Conservation (phyloP, 1,140 invertebrate genomes). For the Proales similis region DNA sequence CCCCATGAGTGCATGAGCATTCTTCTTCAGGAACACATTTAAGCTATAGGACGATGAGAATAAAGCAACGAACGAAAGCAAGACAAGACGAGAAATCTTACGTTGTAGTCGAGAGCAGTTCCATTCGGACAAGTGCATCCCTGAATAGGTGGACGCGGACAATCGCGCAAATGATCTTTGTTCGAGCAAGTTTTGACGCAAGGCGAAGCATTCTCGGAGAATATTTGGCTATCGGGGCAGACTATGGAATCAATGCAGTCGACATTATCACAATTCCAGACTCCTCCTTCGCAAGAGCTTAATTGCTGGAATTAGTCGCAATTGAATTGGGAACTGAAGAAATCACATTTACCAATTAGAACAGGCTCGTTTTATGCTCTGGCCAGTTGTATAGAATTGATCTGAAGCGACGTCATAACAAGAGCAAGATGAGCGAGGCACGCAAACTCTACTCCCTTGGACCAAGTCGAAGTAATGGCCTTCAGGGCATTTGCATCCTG, state of each 20-base stretch:
- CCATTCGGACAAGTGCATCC: slow-evolving; percentile 35
- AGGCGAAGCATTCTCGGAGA: slow-evolving; percentile 25
- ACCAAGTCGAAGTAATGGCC: slow-evolving; percentile 16
- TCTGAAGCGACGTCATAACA: slow-evolving; percentile 5
- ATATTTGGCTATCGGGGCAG: slow-evolving; percentile 39
- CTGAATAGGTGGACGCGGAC: background rate
- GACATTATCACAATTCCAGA: slow-evolving; percentile 39
- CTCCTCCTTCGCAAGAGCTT: slow-evolving; percentile 38
- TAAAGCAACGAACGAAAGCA: background rate
- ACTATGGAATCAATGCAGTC: slow-evolving; percentile 37
- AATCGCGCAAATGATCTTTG: slow-evolving; percentile 21
- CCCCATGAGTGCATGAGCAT: slow-evolving; percentile 31
- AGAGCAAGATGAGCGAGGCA: slow-evolving; percentile 1
- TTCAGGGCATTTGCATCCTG: slow-evolving; percentile 28
- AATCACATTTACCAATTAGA: slow-evolving; percentile 37
- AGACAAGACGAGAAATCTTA: background rate
- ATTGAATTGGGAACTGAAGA: no score
- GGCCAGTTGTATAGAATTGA: slow-evolving; percentile 8
- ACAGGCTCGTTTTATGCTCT: slow-evolving; percentile 21
- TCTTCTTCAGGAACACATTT: background rate
- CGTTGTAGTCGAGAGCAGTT: slow-evolving; percentile 16
- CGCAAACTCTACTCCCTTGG: slow-evolving; percentile 12
- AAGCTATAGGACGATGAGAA: background rate
- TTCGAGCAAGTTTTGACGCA: slow-evolving; percentile 37
- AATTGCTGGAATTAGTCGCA: no score